Evolutionary conservation across 2,888 invertebrate species (phyloP), one percentile per base, ranked within the genome.

Genomic region (Lepeophtheirus nordmannii): DNA sequence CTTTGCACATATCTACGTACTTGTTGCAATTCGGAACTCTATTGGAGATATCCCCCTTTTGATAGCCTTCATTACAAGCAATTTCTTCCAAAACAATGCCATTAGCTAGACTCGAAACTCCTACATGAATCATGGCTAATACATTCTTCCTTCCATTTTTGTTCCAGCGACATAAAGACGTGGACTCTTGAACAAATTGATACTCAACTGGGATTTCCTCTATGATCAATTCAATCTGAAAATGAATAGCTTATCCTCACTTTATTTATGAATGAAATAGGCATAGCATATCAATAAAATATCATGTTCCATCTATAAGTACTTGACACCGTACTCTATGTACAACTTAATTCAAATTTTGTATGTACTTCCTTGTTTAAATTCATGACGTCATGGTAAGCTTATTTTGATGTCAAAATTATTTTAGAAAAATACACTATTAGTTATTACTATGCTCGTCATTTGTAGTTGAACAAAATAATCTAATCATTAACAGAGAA

Each of bases 201-300:
- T 90, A 90, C 3, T 80, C 81, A n/a, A 87, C 86, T 1, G 85
- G 83, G 68, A 86, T 77, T 75, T 85, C 81, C 70, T 82, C 74
- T 67, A 78, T 76, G 9, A 85, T 75, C 56, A 85, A 72, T 69
- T 80, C 78, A 23, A 82, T 73, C 57, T 68, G 39, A 61, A 62
- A 12, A 17, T 23, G 40, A n/a, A 14, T 46, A 14, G 62, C 20
- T 66, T 14, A 8, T 9, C 12, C 14, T n/a, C 37, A 17, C 78
- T 75, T 60, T 79, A 75, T 69, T 78, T n/a, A n/a, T n/a, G n/a
- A n/a, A n/a, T n/a, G n/a, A n/a, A n/a, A n/a, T n/a, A n/a, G n/a
- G n/a, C n/a, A n/a, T n/a, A n/a, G n/a, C n/a, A n/a, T n/a, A n/a
- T n/a, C n/a, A n/a, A n/a, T n/a, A n/a, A n/a, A n/a, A n/a, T n/a